phyloP scores from a whole-genome alignment of 2,797 vertebrate genomes.

The Chelidonichthys spinosus region DNA sequence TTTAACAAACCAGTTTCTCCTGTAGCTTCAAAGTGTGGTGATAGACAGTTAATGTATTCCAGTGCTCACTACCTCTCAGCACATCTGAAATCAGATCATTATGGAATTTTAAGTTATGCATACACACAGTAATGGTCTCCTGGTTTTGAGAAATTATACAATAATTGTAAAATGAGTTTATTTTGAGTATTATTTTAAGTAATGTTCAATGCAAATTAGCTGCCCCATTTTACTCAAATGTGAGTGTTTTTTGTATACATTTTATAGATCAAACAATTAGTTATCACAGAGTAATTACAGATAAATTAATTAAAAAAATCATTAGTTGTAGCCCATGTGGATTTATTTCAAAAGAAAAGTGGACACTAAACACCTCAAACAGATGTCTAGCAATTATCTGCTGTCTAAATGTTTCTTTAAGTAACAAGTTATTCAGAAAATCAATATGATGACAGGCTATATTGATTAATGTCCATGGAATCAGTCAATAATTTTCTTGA shows the following conservation, averaged over 20 bases:
- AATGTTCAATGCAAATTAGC: not conserved
- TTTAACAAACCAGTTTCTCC: slow-evolving; percentile 33
- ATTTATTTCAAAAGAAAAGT: no score
- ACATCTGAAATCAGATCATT: slow-evolving; percentile 17
- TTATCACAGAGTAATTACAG: not conserved
- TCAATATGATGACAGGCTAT: no score
- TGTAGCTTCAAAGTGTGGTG: slow-evolving; percentile 33
- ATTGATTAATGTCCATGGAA: no score
- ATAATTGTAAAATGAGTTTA: no score
- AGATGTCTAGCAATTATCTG: no score
- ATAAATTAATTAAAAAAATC: not conserved
- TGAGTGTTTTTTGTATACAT: not conserved
- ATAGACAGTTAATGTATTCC: slow-evolving; percentile 10
- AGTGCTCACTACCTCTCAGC: not conserved
- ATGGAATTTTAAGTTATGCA: not conserved
- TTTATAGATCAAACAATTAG: not conserved
- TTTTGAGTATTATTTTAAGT: not conserved
- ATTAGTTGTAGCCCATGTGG: not conserved
- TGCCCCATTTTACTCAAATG: not conserved
- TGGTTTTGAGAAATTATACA: not conserved
- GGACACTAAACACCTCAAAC: no score
- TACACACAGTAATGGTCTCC: not conserved
- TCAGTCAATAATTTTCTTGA: no score
- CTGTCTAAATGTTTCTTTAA: no score
- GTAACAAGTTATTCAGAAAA: no score